These are phyloP conservation scores for Chloroceryle aenea DNA, from an alignment of 2,113 vertebrate genomes.

Conservation along the genomic window DNA sequence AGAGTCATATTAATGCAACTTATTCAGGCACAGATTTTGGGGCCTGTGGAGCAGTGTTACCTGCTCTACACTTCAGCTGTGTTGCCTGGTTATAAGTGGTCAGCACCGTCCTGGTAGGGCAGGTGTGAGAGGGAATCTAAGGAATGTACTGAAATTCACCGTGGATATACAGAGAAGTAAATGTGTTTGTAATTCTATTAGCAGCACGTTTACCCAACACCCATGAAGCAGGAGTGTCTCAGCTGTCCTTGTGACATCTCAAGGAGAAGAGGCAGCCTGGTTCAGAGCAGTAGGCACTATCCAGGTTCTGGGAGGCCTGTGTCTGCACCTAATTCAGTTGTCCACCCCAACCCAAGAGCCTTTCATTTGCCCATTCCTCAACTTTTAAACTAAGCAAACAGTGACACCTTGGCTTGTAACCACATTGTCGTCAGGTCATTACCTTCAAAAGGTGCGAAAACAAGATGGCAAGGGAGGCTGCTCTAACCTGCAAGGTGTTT, in stretches of 20 bases:
- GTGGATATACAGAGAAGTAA: not conserved
- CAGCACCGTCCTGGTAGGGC: not conserved
- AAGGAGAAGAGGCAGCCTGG: not conserved
- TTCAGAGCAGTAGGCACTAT: not conserved
- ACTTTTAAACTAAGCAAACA: not conserved
- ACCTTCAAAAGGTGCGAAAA: not conserved
- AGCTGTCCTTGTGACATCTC: not conserved
- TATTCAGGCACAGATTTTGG: not conserved
- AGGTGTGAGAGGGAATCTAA: not conserved
- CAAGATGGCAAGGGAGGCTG: not conserved
- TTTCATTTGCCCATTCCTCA: not conserved
- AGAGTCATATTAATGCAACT: not conserved
- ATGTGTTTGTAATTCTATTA: rapidly evolving
- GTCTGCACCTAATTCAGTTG: not conserved
- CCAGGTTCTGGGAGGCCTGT: not conserved
- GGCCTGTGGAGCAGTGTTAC: no score
- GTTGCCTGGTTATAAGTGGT: no score
- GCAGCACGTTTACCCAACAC: not conserved
- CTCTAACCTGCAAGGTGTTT: not conserved
- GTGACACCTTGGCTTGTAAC: not conserved
- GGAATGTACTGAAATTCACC: not conserved
- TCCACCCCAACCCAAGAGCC: not conserved
- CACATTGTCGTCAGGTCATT: not conserved
- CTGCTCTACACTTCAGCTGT: not conserved
- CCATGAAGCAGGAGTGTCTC: not conserved